Conservation (phyloP, 2,113 vertebrate genomes). For the Lophura nycthemera region DNA sequence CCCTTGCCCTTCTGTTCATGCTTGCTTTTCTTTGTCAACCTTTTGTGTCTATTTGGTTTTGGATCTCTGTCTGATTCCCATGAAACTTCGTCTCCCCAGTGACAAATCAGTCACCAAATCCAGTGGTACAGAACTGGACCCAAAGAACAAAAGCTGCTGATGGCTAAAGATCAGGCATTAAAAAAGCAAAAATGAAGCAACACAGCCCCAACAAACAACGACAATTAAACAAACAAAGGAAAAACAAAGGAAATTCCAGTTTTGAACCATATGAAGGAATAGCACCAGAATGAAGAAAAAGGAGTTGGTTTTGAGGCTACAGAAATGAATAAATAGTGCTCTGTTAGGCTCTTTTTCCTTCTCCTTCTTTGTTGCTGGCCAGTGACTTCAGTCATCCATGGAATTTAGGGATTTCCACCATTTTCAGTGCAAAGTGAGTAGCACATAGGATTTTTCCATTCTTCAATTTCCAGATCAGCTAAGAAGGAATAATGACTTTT, state of each 20-base stretch:
- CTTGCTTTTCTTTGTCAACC: not conserved
- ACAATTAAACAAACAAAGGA: not conserved
- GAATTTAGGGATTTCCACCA: not conserved
- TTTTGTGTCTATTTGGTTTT: not conserved
- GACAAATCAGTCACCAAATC: not conserved
- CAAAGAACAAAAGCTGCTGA: not conserved
- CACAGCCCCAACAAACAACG: not conserved
- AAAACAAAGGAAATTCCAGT: not conserved
- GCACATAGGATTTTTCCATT: not conserved
- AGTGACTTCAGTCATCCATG: not conserved
- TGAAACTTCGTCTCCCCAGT: not conserved
- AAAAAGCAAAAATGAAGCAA: not conserved
- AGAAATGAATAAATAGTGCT: not conserved
- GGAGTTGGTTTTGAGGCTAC: not conserved
- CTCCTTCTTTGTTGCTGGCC: not conserved
- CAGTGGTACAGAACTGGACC: not conserved
- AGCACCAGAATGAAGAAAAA: not conserved
- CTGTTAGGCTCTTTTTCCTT: not conserved
- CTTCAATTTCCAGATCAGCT: not conserved
- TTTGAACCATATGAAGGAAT: not conserved
- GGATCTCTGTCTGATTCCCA: not conserved
- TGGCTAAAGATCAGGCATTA: not conserved
- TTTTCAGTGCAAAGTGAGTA: not conserved
- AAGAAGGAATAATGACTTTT: slow-evolving; percentile 8
- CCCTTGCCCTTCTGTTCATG: not conserved